A percentile compares a stretch with the other conserved stretches of the same genome.
Conservation (phyloP, 2,113 vertebrate species). For the Procapra przewalskii region DNA sequence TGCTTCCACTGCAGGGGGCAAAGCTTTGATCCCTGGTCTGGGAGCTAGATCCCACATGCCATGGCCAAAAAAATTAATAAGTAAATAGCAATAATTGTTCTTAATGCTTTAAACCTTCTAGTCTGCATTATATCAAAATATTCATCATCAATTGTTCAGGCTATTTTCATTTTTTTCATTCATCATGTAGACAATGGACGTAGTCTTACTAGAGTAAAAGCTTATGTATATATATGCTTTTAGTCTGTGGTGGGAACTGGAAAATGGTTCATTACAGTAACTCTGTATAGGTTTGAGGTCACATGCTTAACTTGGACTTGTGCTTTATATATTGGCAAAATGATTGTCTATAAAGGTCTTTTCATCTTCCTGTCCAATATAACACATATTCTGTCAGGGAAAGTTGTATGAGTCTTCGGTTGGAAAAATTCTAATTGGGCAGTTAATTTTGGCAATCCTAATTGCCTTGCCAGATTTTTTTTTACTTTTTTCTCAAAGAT, state of each 20-base stretch:
- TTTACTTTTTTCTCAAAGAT: neutral
- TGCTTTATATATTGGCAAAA: slow-evolving; percentile 32
- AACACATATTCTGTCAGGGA: neutral
- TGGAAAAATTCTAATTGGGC: neutral
- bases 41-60: neutral
- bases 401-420: neutral
- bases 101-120: slow-evolving; percentile 13
- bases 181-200: neutral
- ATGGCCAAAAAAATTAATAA: neutral
- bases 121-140: slow-evolving; percentile 3
- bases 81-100: neutral
- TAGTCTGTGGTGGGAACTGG: neutral
- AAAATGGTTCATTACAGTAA: neutral
- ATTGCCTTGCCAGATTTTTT: neutral
- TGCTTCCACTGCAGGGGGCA: neutral
- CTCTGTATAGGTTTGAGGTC: neutral
- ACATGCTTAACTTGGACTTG: neutral
- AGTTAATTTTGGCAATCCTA: neutral
- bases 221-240: neutral
- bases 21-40: neutral
- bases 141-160: neutral
- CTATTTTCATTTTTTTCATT: slow-evolving; percentile 42
- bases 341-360: slow-evolving; percentile 20
- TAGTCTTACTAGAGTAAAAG: neutral
- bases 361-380: slow-evolving; percentile 8